A percentile compares a stretch with the other conserved stretches of the same genome.
Conservation (phyloP, 2,888 invertebrate genomes). For the Parasteatoda lunata region DNA sequence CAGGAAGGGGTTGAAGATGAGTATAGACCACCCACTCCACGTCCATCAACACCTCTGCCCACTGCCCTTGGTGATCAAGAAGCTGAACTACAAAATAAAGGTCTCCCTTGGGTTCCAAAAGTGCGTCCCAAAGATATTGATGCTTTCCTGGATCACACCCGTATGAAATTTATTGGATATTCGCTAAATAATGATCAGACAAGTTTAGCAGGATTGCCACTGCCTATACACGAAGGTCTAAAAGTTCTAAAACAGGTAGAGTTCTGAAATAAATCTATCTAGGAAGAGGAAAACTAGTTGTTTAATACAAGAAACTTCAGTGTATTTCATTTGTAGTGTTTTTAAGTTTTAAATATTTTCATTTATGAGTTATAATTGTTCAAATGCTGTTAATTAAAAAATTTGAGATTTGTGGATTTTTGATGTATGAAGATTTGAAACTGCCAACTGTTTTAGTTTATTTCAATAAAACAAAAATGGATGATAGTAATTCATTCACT, state of each 20-base stretch:
- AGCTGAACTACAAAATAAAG: conserved; percentile 74
- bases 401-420: no score
- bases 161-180: conserved; percentile 97
- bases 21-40: conserved; percentile 76
- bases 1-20: conserved; percentile 71
- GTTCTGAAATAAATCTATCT: neutral
- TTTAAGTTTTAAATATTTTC: no score
- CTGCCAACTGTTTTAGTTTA: no score
- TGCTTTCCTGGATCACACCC: conserved; percentile 89
- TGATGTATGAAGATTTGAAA: no score
- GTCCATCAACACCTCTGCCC: conserved; percentile 77
- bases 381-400: no score
- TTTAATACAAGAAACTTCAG: no score
- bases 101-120: conserved; percentile 97
- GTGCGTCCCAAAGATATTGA: conserved; percentile 95
- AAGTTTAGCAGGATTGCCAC: conserved; percentile 94
- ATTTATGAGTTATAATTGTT: no score
- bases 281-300: no score
- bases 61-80: conserved; percentile 30
- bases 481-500: no score
- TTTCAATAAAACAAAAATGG: no score
- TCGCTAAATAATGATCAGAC: conserved; percentile 86
- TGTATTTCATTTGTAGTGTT: no score
- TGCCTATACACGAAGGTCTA: conserved; percentile 97
- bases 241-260: conserved; percentile 85